Evolutionary conservation across 64 coral and sea anemone species (phyloP), one percentile per base, ranked within the genome.

Genomic region (Pocillopora damicornis): DNA sequence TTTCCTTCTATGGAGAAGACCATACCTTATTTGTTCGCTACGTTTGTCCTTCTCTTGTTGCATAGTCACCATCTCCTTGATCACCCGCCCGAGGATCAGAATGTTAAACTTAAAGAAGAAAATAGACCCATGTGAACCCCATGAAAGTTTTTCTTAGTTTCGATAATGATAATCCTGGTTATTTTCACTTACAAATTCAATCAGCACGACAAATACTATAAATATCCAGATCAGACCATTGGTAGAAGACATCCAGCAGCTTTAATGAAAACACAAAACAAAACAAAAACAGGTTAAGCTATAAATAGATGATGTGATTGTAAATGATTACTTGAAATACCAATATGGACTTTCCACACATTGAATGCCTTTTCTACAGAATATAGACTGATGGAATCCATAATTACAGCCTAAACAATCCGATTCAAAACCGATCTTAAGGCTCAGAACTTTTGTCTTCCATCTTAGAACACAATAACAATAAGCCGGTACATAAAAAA

Each of bases 61-160:
- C 38, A 85, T 85, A 25, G 64, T 25, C 13, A 63, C 71, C 81
- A 85, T 85, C n/a, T 85, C 81, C 65, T 72, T 85, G 65, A 85
- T 72, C 30, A 85, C 81, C 5, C 81, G 81, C 20, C 23, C 81
- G 3, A 85, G 64, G 51, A 85, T 85, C 22, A 68, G 8, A 5
- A 72, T 3, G 65, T 85, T 85, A 12, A 85, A 5, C 67, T 71
- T 51, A 71, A 23, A 11, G 18, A 11, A 71, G 22, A 23, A 5
- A 11, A 71, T 11, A 1, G 0, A 68, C 0, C 0, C 18, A 23
- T 3, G 23, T 68, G 1, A 68, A 30, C 30, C 30, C 30, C 30
- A 30, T 30, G 30, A 30, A 3, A 68, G 30, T 30, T 30, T 68
- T 17, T 23, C 23, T 17, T 22, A 8, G 17, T 68, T 17, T 17